Evolutionary conservation across 2,888 invertebrate genomes (phyloP), one percentile per base, ranked within the genome.

Genomic region (Venusia cambrica): DNA sequence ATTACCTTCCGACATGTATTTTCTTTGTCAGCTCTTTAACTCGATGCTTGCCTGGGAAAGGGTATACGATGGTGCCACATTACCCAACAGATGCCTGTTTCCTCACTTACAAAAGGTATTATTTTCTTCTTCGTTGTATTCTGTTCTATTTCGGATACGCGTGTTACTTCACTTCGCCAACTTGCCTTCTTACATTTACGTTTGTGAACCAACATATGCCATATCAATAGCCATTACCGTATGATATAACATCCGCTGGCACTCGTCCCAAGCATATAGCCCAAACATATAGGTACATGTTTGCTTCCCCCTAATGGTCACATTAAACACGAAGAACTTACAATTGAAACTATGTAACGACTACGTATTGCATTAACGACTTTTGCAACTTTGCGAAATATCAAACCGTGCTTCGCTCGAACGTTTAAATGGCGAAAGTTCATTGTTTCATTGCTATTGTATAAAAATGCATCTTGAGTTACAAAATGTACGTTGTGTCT

Each of bases 341-440:
- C 54, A 58, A 57, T 60, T 57, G 59, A 53, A 46, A 51, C 50
- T 41, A 41, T 39, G 30, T 39, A 45, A 48, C 37, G 38, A 39
- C 45, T 49, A 29, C 29, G 48, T 52, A 64, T 55, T 57, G 60
- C 55, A 61, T 60, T 59, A 64, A 58, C 56, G 47, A 56, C 52
- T 39, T 54, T 48, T 32, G 61, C 51, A 66, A 63, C 59, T 62
- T 42, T 53, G 54, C 45, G 54, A 65, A 67, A 67, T 68, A 67
- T 64, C 64, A 68, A 59, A 60, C 54, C 55, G 51, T 56, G 53
- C 48, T 52, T 54, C 54, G 54, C 45, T 45, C 44, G 43, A 52
- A 48, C 47, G 59, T 50, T 52, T 55, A 63, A 69, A 73, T 72
- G 62, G 62, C 60, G 43, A 70, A 70, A 72, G 70, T 72, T 69